A percentile compares a stretch with the other conserved stretches of the same genome.
Conservation (phyloP, 2,888 invertebrate genomes). For the Lycophotia porphyrea region DNA sequence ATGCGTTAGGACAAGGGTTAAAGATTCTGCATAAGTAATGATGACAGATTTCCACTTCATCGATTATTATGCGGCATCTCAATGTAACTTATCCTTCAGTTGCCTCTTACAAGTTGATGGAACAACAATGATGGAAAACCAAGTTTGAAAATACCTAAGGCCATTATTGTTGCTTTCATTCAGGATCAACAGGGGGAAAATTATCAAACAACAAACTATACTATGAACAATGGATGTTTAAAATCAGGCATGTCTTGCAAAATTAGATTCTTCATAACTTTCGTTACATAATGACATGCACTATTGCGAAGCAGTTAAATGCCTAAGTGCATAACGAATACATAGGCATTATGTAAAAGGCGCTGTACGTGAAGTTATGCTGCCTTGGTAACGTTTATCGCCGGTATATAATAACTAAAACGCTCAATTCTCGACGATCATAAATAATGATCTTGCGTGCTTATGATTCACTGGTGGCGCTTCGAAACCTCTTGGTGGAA, state of each 20-base stretch:
- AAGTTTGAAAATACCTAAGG: constrained; percentile 11
- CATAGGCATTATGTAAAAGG: constrained; percentile 48
- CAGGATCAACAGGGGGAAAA: neutral
- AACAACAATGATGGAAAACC: constrained; percentile 27
- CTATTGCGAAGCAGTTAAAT: constrained; percentile 26
- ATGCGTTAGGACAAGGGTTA: neutral
- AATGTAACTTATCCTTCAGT: constrained; percentile 7
- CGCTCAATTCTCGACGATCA: constrained; percentile 42
- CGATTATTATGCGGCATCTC: constrained; percentile 8
- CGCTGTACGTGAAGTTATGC: constrained; percentile 50
- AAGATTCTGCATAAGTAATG: constrained; percentile 25
- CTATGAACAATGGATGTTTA: neutral
- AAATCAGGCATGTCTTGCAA: constrained; percentile 7
- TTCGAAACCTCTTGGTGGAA: constrained; percentile 49
- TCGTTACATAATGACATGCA: constrained; percentile 38
- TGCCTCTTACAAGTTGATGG: constrained; percentile 4
- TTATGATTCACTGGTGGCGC: constrained; percentile 61
- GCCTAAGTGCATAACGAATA: constrained; percentile 41
- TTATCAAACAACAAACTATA: neutral
- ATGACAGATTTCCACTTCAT: constrained; percentile 27
- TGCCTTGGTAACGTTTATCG: constrained; percentile 46
- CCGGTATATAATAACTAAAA: constrained; percentile 45
- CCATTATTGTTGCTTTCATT: constrained; percentile 14
- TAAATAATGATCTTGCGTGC: constrained; percentile 57
- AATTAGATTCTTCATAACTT: constrained; percentile 13